Base-by-base conservation (phyloP, 2,888 invertebrate species). In the Heliconius hortense region DNA sequence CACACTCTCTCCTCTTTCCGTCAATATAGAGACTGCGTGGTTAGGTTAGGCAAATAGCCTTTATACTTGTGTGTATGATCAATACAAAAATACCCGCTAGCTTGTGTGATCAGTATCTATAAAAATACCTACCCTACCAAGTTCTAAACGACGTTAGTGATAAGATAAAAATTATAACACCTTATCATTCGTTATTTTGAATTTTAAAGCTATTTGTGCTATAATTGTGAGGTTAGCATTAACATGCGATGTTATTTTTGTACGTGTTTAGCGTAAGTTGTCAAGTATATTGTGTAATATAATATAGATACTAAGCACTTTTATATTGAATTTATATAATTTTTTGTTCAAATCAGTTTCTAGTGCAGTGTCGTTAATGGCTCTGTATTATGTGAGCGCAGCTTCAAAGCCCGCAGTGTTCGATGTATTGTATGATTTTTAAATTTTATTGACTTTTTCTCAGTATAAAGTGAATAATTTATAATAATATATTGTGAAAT, bases 1-100 rank as follows among this genome's bases (percentile, higher is more conserved):
- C 64, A 64, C 64, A 64, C 39, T 64, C 64, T 64, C 35, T 35
- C 64, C 64, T 39, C 64, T 39, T 64, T 39, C 64, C 64, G 64
- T 13, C 64, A n/a, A 31, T 64, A 21, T 64, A 31, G 64, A 35
- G 64, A 64, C 64, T 64, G 64, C 63, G 35, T 64, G 8, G 10
- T 35, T 35, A 35, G 64, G n/a, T 64, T 13, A 64, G 64, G 64
- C n/a, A 35, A 64, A 64, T 64, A 35, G 64, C 35, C 35, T n/a
- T n/a, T 35, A 64, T 64, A 64, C n/a, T 35, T 64, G 64, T 64
- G 24, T 64, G 64, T 64, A 35, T 64, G 64, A 39, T 39, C 64
- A 64, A 64, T 64, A 64, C 64, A 64, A 64, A 64, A 64, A 64
- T 64, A 64, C n/a, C 35, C 35, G 35, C 35, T 35, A 7, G 53